Evolutionary conservation across 2,113 vertebrate genomes (phyloP), one percentile per base, ranked within the genome.

Genomic region (Podocnemis expansa): DNA sequence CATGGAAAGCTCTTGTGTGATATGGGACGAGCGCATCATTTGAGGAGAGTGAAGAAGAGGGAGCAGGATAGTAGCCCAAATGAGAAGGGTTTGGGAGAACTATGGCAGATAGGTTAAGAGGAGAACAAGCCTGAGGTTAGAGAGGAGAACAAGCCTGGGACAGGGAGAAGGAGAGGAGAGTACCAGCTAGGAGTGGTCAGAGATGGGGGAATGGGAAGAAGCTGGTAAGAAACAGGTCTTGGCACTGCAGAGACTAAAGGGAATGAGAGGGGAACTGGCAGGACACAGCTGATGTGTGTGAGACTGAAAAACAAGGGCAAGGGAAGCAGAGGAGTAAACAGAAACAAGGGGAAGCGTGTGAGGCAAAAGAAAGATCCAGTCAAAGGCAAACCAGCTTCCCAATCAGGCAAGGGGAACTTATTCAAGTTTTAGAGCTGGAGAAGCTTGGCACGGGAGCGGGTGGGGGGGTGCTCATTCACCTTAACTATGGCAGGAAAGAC

Each of bases 41-140:
- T 8, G 34, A 17, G 16, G 60, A 2, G 7, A 67, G 31, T 4
- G 17, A 4, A 8, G 63, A 21, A 8, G 8, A 21, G 1, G 34
- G 31, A 34, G 31, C 34, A 67, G 31, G 54, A 24, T 41, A 11
- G 38, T 17, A 41, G 41, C 49, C 17, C 31, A 80, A 41, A 58
- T 38, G 21, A 29, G 27, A 27, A 81, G 41, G 3, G 22, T 16
- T 38, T 17, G 52, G 19, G 14, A 56, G 55, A 81, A 10, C 6
- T 51, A 51, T 38, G 21, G n/a, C 38, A n/a, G 51, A n/a, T 21
- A 24, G 38, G n/a, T n/a, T n/a, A n/a, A n/a, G n/a, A n/a, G n/a
- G n/a, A n/a, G n/a, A n/a, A n/a, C n/a, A n/a, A n/a, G n/a, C n/a
- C n/a, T n/a, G n/a, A n/a, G 29, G 24, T 24, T 25, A 34, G 79